phyloP scores from a whole-genome alignment of 1,140 invertebrate species.

The Bombus cullumanus region DNA sequence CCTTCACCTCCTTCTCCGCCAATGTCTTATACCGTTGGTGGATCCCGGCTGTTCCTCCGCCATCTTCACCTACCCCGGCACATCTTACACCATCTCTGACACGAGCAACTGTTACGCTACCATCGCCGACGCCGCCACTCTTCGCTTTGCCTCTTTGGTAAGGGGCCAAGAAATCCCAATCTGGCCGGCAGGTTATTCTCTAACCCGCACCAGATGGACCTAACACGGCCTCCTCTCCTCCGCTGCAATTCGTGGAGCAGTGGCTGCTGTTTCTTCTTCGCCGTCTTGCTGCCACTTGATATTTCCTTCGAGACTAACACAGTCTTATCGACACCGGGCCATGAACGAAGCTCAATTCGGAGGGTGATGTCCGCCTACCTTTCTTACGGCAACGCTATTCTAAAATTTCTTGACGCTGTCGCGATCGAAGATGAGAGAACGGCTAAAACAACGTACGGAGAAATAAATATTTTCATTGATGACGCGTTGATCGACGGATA shows the following conservation, averaged over 20 bases:
- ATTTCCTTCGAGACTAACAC: slow-evolving; percentile 61
- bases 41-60: slow-evolving; percentile 32
- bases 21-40: background rate
- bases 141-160: slow-evolving; percentile 75
- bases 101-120: slow-evolving; percentile 60
- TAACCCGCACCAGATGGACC: slow-evolving; percentile 77
- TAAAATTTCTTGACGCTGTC: background rate
- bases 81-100: slow-evolving; percentile 51
- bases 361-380: slow-evolving; percentile 49
- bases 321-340: slow-evolving; percentile 54
- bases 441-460: background rate
- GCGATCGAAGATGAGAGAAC: background rate
- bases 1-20: slow-evolving; percentile 20
- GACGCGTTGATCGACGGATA: background rate
- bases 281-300: slow-evolving; percentile 67
- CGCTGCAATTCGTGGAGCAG: slow-evolving; percentile 47
- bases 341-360: slow-evolving; percentile 7
- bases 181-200: slow-evolving; percentile 73
- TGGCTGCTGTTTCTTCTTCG: slow-evolving; percentile 54
- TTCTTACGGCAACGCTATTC: background rate
- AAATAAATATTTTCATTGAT: background rate
- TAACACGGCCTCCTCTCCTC: slow-evolving; percentile 56
- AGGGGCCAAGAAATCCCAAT: slow-evolving; percentile 80
- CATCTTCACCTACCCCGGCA: slow-evolving; percentile 38
- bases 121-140: slow-evolving; percentile 51